Conservation (phyloP, 2,797 vertebrate species). For the Capromys pilorides region DNA sequence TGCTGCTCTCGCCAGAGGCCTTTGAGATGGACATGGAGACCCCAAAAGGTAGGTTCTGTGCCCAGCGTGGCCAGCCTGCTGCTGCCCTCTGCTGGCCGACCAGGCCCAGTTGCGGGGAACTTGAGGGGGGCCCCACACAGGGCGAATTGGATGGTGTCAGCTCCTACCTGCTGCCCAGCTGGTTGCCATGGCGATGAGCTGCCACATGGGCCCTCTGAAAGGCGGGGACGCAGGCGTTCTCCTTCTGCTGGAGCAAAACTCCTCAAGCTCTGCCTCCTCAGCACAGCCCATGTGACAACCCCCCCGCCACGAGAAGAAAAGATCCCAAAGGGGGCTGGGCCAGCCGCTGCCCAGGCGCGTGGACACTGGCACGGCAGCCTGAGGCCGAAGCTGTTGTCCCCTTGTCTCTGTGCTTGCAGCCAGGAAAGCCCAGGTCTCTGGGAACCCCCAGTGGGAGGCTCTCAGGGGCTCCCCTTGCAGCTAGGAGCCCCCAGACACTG, state of each 20-base stretch:
- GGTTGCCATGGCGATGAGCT: slow-evolving; percentile 80
- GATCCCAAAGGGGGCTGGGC: rapidly evolving
- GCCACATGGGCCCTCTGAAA: slow-evolving; percentile 55
- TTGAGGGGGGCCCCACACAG: neutral
- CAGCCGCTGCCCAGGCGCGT: neutral
- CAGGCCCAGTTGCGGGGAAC: rapidly evolving
- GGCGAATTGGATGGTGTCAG: slow-evolving; percentile 66
- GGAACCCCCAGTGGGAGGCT: neutral
- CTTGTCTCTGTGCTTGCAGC: neutral
- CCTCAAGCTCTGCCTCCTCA: slow-evolving; percentile 36
- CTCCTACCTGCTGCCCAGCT: slow-evolving; percentile 69
- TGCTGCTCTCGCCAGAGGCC: neutral
- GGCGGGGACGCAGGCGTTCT: neutral
- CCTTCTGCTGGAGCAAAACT: slow-evolving; percentile 45
- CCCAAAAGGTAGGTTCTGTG: neutral
- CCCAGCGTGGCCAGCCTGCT: neutral
- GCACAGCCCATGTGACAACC: neutral
- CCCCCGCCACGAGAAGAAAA: neutral
- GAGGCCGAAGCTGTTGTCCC: neutral
- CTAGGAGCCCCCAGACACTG: slow-evolving; percentile 67
- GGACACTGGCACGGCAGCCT: neutral
- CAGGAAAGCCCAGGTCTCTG: neutral
- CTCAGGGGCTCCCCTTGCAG: slow-evolving; percentile 23
- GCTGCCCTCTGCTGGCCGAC: slow-evolving; percentile 82
- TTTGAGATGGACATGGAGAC: neutral